Conservation (phyloP, 2,888 invertebrate species). For the Ischnus inquisitorius region DNA sequence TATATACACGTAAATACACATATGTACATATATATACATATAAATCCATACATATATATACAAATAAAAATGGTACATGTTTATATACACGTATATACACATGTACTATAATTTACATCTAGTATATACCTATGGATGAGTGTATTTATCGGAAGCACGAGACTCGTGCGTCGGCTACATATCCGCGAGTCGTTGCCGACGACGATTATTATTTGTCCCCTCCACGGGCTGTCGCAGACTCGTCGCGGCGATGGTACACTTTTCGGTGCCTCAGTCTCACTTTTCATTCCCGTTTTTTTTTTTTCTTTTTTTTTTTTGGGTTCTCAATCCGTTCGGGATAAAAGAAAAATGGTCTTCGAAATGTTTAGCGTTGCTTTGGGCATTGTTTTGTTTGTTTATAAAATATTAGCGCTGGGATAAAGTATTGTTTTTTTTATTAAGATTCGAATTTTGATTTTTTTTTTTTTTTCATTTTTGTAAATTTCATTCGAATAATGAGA, state of each 20-base stretch:
- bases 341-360: not conserved
- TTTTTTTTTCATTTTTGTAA: no score
- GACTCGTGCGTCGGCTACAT: conserved; percentile 14
- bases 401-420: no score
- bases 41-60: no score
- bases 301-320: conserved; percentile 38
- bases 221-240: conserved; percentile 38
- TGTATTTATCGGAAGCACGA: conserved; percentile 5
- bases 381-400: no score
- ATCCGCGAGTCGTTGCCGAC: conserved; percentile 50
- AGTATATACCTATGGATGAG: not conserved
- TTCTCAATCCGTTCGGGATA: conserved; percentile 34
- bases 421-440: no score
- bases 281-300: conserved; percentile 44
- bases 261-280: conserved; percentile 54
- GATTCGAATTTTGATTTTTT: no score
- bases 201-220: conserved; percentile 68
- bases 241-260: conserved; percentile 62
- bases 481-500: no score
- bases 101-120: no score
- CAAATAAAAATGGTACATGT: not conserved
- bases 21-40: no score
- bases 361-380: no score
- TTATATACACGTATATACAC: not conserved
- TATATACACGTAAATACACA: no score